Evolutionary conservation across 2,888 invertebrate species (phyloP), one percentile per base, ranked within the genome.

Genomic region (Plagodis dolabraria): DNA sequence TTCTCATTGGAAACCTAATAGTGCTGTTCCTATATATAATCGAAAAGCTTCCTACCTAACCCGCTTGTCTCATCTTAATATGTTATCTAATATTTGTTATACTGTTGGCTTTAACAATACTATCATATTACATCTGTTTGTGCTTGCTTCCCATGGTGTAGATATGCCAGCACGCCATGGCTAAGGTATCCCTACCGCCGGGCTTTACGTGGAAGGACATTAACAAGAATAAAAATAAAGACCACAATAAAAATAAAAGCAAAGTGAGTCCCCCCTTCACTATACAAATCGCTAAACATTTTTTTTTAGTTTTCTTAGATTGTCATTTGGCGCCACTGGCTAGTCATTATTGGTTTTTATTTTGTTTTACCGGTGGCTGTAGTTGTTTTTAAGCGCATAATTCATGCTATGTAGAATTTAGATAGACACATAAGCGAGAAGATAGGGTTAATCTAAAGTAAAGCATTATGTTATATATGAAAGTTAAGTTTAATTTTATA

Each of bases 171-270:
- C 83, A 86, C 77, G 77, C 78, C 75, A 80, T 82, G 84, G 75
- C 83, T 83, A 88, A 87, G 77, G 74, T 87, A 77, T 78, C 86
- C 71, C 85, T 86, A 69, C 87, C 89, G 77, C 87, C 89, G 72
- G 89, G 89, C 75, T 89, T 89, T 83, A 83, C 86, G 60, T 89
- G 89, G 89, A 89, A 86, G 85, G 89, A 89, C 69, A 77, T 85
- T 78, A 83, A 80, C 83, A 89, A 86, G 86, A 87, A 82, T 78
- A 87, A 85, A 85, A 82, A 76, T 81, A 86, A 82, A 81, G 81
- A 81, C 73, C 74, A 76, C 75, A 75, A 81, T 82, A 85, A 87
- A 79, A 82, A 81, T 79, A 80, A 82, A 69, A 76, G 76, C 74
- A 80, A 82, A 76, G 89, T 89, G 86, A 89, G 89, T 88, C 69